These are phyloP conservation scores for Leucoptera coffeella DNA, from an alignment of 2,888 invertebrate species.

Conservation along the genomic window DNA sequence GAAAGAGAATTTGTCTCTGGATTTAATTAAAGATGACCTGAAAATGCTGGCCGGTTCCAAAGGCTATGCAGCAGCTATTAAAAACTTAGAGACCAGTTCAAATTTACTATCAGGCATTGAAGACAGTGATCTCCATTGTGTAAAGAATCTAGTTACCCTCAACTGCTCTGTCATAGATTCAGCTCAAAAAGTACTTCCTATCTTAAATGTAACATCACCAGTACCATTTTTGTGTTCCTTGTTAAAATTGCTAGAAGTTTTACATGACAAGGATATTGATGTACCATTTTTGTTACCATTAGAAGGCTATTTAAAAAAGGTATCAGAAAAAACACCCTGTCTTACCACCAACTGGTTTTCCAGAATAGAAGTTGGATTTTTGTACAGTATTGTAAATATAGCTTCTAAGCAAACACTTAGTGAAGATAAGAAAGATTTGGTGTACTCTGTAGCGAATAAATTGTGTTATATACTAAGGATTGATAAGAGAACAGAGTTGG, in stretches of 20 bases:
- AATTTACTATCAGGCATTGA: conserved; percentile 34
- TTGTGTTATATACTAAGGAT: conserved; percentile 53
- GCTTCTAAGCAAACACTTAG: conserved; percentile 20
- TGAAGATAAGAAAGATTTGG: conserved; percentile 38
- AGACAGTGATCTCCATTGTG: conserved; percentile 18
- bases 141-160: conserved; percentile 27
- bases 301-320: conserved; percentile 26
- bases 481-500: conserved; percentile 52
- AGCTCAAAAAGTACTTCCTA: conserved; percentile 26
- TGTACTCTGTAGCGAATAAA: conserved; percentile 54
- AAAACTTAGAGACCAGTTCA: conserved; percentile 25
- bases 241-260: conserved; percentile 19
- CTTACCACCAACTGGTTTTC: conserved; percentile 58
- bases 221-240: conserved; percentile 32
- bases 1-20: too few species aligned
- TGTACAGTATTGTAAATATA: conserved; percentile 43
- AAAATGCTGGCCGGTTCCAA: conserved; percentile 26
- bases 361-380: conserved; percentile 54
- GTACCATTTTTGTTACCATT: conserved; percentile 25
- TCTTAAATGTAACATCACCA: conserved; percentile 25
- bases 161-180: conserved; percentile 22
- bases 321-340: conserved; percentile 22
- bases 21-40: too few species aligned
- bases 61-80: conserved; percentile 33
- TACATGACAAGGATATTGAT: conserved; percentile 23